Conservation (phyloP, 2,888 invertebrate species). For the Lasioglossum malachurum region DNA sequence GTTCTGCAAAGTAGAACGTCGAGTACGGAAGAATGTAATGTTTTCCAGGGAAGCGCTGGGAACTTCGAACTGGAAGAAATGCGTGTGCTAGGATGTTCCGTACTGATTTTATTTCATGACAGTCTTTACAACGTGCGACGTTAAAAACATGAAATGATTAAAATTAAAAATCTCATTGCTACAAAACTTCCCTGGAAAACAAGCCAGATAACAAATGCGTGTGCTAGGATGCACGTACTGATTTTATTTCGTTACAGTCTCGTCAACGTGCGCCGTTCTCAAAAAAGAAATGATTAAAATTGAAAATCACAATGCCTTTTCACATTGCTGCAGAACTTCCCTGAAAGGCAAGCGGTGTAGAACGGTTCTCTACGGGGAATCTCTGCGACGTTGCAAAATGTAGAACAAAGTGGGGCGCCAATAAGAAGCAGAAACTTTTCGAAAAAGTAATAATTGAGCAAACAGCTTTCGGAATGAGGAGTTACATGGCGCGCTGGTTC, state of each 20-base stretch:
- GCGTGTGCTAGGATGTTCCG: background rate
- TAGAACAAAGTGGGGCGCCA: background rate
- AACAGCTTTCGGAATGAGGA: background rate
- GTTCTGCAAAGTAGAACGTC: conserved; percentile 31
- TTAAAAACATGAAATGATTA: too few relatives aligned
- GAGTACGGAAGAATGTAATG: conserved; percentile 23
- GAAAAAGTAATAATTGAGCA: background rate
- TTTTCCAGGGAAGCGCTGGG: conserved; percentile 18
- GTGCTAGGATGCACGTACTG: background rate
- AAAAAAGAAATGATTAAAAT: background rate
- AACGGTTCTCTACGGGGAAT: background rate
- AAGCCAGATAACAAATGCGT: background rate
- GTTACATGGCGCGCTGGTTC: background rate
- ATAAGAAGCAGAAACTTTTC: background rate
- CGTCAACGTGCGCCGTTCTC: too few relatives aligned
- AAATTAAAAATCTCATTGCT: background rate
- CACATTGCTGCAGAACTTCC: background rate
- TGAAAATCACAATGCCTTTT: background rate
- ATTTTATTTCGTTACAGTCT: background rate
- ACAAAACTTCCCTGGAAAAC: background rate
- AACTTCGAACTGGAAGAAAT: background rate
- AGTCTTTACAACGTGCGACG: too few relatives aligned
- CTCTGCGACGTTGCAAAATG: background rate
- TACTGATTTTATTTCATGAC: background rate
- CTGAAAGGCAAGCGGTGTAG: background rate